Conservation (phyloP, 2,113 vertebrate genomes). For the Passer domesticus region DNA sequence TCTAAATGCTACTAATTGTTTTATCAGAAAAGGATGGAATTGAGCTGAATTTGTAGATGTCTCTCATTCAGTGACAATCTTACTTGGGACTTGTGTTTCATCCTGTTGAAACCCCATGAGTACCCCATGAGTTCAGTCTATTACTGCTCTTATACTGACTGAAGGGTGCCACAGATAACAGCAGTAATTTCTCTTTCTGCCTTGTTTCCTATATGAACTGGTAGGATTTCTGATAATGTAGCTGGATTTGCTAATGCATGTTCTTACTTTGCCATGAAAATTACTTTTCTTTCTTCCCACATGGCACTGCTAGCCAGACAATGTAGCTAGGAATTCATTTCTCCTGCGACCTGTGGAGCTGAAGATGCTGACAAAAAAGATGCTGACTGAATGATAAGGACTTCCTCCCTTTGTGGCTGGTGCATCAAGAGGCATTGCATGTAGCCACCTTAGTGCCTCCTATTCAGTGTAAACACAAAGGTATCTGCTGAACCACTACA, state of each 20-base stretch:
- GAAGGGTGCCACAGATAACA: not conserved
- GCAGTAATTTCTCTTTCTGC: not conserved
- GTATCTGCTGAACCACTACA: not conserved
- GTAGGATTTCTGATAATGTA: not conserved
- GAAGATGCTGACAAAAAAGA: slow-evolving; percentile 6
- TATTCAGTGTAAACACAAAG: not conserved
- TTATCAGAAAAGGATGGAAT: not conserved
- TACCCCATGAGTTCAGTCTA: not conserved
- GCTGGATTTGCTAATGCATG: not conserved
- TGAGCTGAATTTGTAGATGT: not conserved
- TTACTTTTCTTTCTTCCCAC: not conserved
- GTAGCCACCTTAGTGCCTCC: not conserved
- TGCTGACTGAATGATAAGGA: slow-evolving; percentile 38
- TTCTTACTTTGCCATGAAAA: slow-evolving; percentile 28
- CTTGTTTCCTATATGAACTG: not conserved
- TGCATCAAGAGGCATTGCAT: not conserved
- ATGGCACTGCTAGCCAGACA: not conserved
- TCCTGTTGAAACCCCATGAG: not conserved
- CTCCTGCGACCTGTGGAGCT: not conserved
- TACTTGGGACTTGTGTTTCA: not conserved
- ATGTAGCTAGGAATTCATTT: slow-evolving; percentile 29
- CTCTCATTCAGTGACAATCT: not conserved
- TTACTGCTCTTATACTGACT: not conserved
- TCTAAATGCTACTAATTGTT: not conserved
- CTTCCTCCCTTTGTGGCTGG: not conserved